phyloP scores from a whole-genome alignment of 2,888 invertebrate genomes.

The Acanthosepion esculentum region DNA sequence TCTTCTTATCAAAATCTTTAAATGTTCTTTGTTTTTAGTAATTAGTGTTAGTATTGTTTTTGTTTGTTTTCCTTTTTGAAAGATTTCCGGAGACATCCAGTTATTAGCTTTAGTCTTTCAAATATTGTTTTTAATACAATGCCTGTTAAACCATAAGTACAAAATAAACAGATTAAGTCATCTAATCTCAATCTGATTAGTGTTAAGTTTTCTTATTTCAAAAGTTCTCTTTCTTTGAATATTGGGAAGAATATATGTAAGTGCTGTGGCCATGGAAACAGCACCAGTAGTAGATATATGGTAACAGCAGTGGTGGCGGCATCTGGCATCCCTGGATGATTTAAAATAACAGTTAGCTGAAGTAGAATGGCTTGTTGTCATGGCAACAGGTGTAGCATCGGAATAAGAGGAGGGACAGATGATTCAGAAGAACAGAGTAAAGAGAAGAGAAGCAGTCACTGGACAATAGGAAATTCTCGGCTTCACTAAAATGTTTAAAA shows the following conservation, averaged over 20 bases:
- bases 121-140: too few relatives aligned
- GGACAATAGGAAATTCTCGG: not conserved
- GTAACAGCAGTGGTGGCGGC: not conserved
- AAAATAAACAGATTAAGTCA: too few relatives aligned
- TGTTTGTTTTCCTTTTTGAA: too few relatives aligned
- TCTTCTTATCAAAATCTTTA: too few relatives aligned
- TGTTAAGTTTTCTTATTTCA: not conserved
- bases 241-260: not conserved
- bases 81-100: too few relatives aligned
- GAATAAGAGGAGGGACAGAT: not conserved
- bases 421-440: not conserved
- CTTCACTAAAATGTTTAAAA: not conserved
- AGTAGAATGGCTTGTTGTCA: slow-evolving; percentile 11
- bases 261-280: not conserved
- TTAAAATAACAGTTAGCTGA: not conserved
- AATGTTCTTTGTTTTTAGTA: too few relatives aligned
- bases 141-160: too few relatives aligned
- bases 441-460: not conserved
- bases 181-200: too few relatives aligned
- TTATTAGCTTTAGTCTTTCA: too few relatives aligned
- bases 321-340: not conserved
- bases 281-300: not conserved
- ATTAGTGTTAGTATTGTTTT: too few relatives aligned
- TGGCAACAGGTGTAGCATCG: not conserved
- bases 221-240: not conserved